Evolutionary conservation across 1,140 invertebrate species (phyloP).

Genomic region (Neodiprion lecontei): DNA sequence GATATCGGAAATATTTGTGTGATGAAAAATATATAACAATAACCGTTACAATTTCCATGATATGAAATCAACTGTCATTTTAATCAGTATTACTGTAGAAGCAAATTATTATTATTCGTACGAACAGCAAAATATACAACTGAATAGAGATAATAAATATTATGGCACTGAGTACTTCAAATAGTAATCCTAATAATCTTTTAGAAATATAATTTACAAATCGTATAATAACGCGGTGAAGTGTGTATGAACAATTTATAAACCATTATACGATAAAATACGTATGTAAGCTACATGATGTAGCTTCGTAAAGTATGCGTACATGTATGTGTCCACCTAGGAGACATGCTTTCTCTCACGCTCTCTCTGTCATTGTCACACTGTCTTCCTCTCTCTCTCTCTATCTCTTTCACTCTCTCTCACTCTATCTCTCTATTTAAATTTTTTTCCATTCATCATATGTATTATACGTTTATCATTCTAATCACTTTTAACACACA

Average conservation of each 20-base stretch:
- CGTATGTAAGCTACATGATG: background rate
- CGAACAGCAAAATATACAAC: too few species aligned
- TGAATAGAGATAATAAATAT: background rate
- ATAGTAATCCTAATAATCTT: background rate
- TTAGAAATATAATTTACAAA: background rate
- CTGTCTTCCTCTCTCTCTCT: constrained; percentile 3
- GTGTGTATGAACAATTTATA: constrained; percentile 2
- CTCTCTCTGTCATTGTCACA: background rate
- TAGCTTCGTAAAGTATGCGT: background rate
- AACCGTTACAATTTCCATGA: background rate
- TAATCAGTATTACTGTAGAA: too few species aligned
- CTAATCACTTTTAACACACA: background rate
- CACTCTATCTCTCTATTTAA: constrained; percentile 11
- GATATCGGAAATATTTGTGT: too few species aligned
- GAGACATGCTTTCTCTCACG: background rate
- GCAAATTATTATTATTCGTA: too few species aligned
- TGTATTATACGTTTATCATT: too few species aligned
- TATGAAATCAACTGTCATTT: too few species aligned
- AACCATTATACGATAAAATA: background rate
- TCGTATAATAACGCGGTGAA: background rate
- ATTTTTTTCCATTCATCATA: background rate
- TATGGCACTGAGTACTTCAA: constrained; percentile 7
- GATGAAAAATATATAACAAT: background rate
- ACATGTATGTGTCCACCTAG: background rate
- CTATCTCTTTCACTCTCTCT: background rate